Base-by-base conservation (phyloP, 2,797 vertebrate genomes). In the Amphiprion clarkii region DNA sequence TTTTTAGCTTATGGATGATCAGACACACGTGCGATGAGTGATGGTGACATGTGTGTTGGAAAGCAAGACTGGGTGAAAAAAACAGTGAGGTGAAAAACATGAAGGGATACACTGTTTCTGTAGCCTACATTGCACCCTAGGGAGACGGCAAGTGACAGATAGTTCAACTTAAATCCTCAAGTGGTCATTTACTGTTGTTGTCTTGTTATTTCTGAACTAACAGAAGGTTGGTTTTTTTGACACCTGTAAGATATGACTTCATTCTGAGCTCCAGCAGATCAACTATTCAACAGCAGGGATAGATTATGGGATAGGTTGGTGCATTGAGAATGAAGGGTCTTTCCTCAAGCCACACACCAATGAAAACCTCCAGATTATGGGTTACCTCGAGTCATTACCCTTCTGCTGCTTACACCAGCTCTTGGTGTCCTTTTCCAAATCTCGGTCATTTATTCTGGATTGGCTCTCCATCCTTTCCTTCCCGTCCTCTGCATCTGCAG, bases 21-120 rank as follows among this genome's bases (percentile, higher is more conserved):
- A 81, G 85, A 82, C 86, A 79, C 74, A 65, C 6, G 42, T 10
- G 36, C 49, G 54, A 7, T 86, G 82, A 92, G 54, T 74, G 74
- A 79, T 85, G 72, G 64, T 89, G 90, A 92, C 86, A 86, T 79
- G 78, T 92, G 89, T 91, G 74, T 82, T 87, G 88, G 87, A 92
- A 92, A 92, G 83, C 71, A 60, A 44, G 62, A 27, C 55, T 31
- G 51, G 51, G 56, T 73, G 58, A 84, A 80, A 79, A 54, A 70
- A 81, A 78, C 71, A 85, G 46, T 49, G 25, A 64, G 63, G 79
- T 76, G 76, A 87, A 82, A 68, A 89, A 86, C 84, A 85, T 42
- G 44, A 65, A 60, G 56, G 52, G 80, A 80, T 79, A 76, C 78
- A 74, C 48, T 79, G 88, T 88, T 84, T 79, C 69, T 44, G 31